Conservation (phyloP, 2,888 invertebrate species). For the Tipula lateralis region DNA sequence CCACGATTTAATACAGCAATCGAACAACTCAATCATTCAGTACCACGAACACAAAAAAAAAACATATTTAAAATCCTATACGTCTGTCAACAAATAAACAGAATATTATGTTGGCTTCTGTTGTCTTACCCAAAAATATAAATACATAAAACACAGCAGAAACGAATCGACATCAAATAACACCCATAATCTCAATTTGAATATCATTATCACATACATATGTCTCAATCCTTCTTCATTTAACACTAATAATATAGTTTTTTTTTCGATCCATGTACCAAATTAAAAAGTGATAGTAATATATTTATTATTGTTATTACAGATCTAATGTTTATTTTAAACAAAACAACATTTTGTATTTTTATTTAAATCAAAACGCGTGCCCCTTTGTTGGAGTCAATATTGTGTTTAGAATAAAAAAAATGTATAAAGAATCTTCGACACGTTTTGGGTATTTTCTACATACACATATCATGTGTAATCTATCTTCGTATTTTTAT, state of each 20-base stretch:
- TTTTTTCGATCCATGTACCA: neutral
- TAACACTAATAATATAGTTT: slow-evolving; percentile 3
- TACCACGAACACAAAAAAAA: neutral
- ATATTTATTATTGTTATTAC: neutral
- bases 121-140: neutral
- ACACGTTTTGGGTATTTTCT: neutral
- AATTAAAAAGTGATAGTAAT: neutral
- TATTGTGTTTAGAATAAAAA: neutral
- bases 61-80: slow-evolving; percentile 7
- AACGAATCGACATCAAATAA: slow-evolving; percentile 11
- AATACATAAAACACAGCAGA: neutral
- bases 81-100: slow-evolving; percentile 19
- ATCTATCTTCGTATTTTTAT: neutral
- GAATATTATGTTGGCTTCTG: neutral
- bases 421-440: neutral
- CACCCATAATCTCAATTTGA: neutral
- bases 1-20: neutral
- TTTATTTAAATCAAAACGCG: neutral
- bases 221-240: slow-evolving; percentile 24
- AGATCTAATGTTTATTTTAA: slow-evolving; percentile 12
- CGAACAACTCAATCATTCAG: neutral
- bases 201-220: neutral
- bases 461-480: neutral
- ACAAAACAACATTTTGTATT: neutral
- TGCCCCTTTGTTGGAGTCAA: neutral